Evolutionary conservation across 1,140 invertebrate genomes (phyloP).

Genomic region (Tigriopus japonicus): DNA sequence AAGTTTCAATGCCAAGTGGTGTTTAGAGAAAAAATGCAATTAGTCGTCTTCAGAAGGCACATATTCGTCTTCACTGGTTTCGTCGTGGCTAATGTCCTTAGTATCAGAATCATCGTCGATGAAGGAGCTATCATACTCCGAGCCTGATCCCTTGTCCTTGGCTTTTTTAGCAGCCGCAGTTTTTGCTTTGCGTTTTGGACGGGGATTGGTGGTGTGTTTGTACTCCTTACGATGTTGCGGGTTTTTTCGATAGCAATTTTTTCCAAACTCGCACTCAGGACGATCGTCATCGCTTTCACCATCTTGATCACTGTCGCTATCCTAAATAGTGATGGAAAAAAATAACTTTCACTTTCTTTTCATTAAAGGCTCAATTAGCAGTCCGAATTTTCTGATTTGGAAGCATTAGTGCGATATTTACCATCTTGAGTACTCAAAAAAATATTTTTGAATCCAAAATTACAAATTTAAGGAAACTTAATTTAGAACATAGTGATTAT

Average conservation of each 20-base stretch:
- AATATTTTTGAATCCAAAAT: too few relatives aligned
- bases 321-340: too few relatives aligned
- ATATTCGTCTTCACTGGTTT: background rate
- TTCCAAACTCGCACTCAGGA: conserved; percentile 32
- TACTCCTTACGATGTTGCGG: conserved; percentile 28
- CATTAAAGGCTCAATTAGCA: too few relatives aligned
- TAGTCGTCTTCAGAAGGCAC: background rate
- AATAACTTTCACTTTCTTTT: too few relatives aligned
- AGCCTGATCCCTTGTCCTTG: background rate
- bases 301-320: too few relatives aligned
- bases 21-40: too few relatives aligned
- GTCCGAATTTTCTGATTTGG: too few relatives aligned
- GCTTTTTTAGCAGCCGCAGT: background rate
- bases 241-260: conserved; percentile 32
- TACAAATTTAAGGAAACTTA: too few relatives aligned
- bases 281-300: conserved; percentile 24
- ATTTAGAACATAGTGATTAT: conserved; percentile 14
- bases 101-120: background rate
- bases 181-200: conserved; percentile 16
- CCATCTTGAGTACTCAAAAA: too few relatives aligned
- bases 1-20: too few relatives aligned
- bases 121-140: background rate
- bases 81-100: background rate
- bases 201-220: conserved; percentile 25
- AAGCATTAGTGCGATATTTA: too few relatives aligned